Base-by-base conservation (phyloP, 2,888 invertebrate genomes). In the Brassicogethes aeneus region DNA sequence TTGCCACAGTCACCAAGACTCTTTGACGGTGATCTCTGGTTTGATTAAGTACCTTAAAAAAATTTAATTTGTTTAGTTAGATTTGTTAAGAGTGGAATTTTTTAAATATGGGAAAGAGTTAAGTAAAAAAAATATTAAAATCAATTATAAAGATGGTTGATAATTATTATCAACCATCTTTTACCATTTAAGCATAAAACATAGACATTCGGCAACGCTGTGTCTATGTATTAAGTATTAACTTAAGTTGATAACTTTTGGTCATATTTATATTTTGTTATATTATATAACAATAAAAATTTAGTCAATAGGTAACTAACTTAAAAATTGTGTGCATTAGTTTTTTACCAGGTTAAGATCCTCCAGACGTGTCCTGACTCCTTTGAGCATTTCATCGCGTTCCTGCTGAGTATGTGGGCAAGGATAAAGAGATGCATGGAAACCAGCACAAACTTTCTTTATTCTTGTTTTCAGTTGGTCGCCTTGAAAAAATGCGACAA, bases 391-490 rank as follows among this genome's bases (percentile, higher is more conserved):
- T 60, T 93, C 92, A 50, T 85, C 74, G 23, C 93, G 72, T 61
- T 94, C 93, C 13, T 77, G 74, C 52, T 84, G 82, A 29, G 85
- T 85, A 45, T 87, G 90, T 1, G 94, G 93, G 64, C 93, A 94
- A 0, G 91, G 91, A 70, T 94, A 94, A 46, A 93, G 71, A 2
- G 90, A 89, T 2, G 93, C 93, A 56, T 91, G 86, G 70, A 91
- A 94, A 1, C 93, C 93, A 50, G 88, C 84, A 71, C 92, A 93
- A 34, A 94, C 90, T 69, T 94, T 94, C 73, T 88, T 90, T 46
- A 93, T 90, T 50, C 90, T 80, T 1, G 81, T 79, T 70, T 91
- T 92, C 40, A 94, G 72, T 60, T 92, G 90, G 55, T 93, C 92
- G 35, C 93, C 94, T 85, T 93, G 86, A 75, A 85, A 85, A 74